Evolutionary conservation across 2,797 vertebrate species (phyloP).

Genomic region (Calcarius lapponicus): DNA sequence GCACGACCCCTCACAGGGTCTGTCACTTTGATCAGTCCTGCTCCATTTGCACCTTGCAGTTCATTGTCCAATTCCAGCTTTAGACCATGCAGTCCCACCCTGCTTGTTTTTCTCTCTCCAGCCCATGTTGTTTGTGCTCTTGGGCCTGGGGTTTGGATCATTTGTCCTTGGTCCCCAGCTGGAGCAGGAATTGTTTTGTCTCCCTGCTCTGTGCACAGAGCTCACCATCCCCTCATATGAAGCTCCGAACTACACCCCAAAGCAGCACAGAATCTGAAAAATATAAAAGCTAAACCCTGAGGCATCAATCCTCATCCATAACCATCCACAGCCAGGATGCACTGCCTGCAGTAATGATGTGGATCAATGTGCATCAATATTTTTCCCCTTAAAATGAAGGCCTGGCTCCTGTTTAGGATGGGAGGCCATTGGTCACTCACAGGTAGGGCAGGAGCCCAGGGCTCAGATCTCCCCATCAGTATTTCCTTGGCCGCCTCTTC

Average conservation of each 20-base stretch:
- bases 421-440: not conserved
- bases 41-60: not conserved
- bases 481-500: too few species aligned
- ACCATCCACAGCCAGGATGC: not conserved
- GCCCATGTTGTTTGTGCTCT: not conserved
- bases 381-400: not conserved
- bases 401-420: not conserved
- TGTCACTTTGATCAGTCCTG: too few species aligned
- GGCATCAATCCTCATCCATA: not conserved
- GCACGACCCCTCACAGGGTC: too few species aligned
- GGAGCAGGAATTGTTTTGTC: not conserved
- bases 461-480: not conserved
- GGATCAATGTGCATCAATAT: fast-evolving
- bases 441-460: fast-evolving
- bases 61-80: not conserved
- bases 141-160: not conserved
- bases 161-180: not conserved
- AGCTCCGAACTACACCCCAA: not conserved
- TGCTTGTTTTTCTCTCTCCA: not conserved
- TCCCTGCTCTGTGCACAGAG: not conserved
- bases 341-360: fast-evolving
- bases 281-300: not conserved
- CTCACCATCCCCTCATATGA: not conserved
- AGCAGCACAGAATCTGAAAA: not conserved
- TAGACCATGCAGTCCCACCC: not conserved